Conservation (phyloP, 2,797 vertebrate species). For the Dromococcyx pavoninus region DNA sequence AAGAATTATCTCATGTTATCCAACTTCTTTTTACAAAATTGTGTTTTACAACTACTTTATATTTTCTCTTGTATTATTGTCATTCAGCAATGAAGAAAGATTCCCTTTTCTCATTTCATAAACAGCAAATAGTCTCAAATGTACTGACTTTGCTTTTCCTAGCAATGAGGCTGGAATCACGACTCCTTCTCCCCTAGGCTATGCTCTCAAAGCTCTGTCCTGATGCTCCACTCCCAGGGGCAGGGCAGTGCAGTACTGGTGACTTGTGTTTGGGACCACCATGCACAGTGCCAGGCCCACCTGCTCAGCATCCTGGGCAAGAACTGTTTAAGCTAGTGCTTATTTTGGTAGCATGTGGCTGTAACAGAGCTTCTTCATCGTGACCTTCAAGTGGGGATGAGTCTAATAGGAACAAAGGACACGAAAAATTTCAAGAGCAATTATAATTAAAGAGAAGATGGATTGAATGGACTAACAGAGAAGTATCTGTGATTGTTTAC, state of each 20-base stretch:
- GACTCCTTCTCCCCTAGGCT: not conserved
- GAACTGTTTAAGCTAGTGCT: not conserved
- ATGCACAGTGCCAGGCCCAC: not conserved
- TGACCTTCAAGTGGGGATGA: not conserved
- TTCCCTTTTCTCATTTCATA: not conserved
- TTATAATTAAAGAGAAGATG: not conserved
- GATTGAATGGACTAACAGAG: not conserved
- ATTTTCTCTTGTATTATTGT: not conserved
- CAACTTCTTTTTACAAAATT: not conserved
- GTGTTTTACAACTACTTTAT: not conserved
- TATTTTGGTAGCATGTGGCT: not conserved
- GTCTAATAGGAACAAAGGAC: not conserved
- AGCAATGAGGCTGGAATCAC: not conserved
- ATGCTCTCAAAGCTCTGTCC: not conserved
- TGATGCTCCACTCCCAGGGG: not conserved
- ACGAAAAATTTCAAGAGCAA: not conserved
- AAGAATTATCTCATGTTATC: not conserved
- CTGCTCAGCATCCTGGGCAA: not conserved
- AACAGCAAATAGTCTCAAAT: not conserved
- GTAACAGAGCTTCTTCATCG: not conserved
- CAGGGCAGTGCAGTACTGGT: not conserved
- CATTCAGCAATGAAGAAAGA: not conserved
- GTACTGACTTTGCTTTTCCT: not conserved
- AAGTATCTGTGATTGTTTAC: not conserved
- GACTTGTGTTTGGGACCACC: not conserved